Evolutionary conservation across 2,888 invertebrate genomes (phyloP).

Genomic region (Litoditis marina): DNA sequence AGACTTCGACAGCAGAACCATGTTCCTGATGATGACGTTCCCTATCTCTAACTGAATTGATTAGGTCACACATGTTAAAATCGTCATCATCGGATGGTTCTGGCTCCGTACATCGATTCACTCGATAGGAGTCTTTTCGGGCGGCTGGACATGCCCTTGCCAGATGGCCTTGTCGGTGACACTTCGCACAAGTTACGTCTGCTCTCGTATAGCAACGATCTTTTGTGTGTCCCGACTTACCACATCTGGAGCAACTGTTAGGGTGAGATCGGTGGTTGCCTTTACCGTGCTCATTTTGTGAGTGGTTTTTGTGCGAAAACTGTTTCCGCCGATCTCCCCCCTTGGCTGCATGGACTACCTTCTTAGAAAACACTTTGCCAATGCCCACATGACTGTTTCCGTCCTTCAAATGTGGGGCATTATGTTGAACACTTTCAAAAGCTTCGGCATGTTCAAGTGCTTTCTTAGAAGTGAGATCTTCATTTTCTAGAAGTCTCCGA

Average conservation of each 20-base stretch:
- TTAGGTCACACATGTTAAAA: background rate
- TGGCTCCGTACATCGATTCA: background rate
- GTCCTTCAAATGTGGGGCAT: background rate
- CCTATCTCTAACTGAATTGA: background rate
- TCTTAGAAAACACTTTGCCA: background rate
- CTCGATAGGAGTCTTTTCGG: background rate
- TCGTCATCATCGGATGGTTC: background rate
- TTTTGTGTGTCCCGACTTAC: background rate
- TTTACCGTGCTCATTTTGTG: too few relatives aligned
- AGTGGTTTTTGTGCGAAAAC: background rate
- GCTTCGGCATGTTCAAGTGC: conserved; percentile 6
- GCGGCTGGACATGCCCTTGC: background rate
- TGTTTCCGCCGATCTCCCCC: background rate
- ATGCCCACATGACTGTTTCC: background rate
- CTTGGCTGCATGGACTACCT: background rate
- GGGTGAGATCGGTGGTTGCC: background rate
- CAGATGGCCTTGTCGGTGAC: background rate
- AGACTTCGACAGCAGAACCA: background rate
- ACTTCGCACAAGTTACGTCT: background rate
- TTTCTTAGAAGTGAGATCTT: background rate
- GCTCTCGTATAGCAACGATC: background rate
- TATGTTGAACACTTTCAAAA: background rate
- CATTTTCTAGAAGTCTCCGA: background rate
- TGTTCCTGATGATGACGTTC: background rate
- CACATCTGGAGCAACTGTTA: conserved; percentile 1